phyloP scores from a whole-genome alignment of 2,113 vertebrate species.

The Taxidea taxus region DNA sequence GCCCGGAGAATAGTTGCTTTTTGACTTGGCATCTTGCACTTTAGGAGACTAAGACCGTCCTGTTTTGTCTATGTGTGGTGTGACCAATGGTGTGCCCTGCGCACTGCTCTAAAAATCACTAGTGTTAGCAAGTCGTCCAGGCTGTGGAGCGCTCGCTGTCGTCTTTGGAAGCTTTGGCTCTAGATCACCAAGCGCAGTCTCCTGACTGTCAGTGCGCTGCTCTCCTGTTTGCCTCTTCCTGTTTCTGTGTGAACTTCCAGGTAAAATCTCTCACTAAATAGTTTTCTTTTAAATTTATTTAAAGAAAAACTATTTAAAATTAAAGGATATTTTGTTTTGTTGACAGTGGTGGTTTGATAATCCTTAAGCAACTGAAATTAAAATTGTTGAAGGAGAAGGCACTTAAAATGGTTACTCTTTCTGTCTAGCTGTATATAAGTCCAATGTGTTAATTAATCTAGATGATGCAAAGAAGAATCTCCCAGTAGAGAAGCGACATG shows the following conservation, averaged over 20 bases:
- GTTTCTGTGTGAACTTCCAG: slow-evolving; percentile 82
- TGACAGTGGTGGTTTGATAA: slow-evolving; percentile 85
- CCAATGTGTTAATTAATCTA: slow-evolving; percentile 65
- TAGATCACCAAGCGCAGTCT: slow-evolving; percentile 73
- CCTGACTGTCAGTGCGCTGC: slow-evolving; percentile 74
- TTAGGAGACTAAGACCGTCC: slow-evolving; percentile 82
- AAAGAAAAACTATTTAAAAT: slow-evolving; percentile 79
- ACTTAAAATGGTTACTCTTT: slow-evolving; percentile 76
- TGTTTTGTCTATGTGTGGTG: slow-evolving; percentile 83
- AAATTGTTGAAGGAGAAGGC: slow-evolving; percentile 72
- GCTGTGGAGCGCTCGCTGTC: slow-evolving; percentile 76
- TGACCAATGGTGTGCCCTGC: slow-evolving; percentile 86
- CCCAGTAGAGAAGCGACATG: slow-evolving; percentile 71
- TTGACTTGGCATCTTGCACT: slow-evolving; percentile 84
- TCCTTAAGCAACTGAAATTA: slow-evolving; percentile 79
- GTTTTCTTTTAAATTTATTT: slow-evolving; percentile 63
- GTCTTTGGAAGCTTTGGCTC: slow-evolving; percentile 79
- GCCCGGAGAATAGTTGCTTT: slow-evolving; percentile 71
- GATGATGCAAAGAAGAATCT: slow-evolving; percentile 64
- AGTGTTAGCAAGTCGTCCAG: slow-evolving; percentile 80
- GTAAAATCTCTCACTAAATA: slow-evolving; percentile 73
- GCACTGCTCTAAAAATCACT: slow-evolving; percentile 79
- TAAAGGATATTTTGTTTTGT: slow-evolving; percentile 76
- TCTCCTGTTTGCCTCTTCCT: slow-evolving; percentile 80
- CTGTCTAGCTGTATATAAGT: slow-evolving; percentile 78